A percentile compares a stretch with the other conserved stretches of the same genome.
Evolutionary conservation across 2,888 invertebrate species (phyloP).

Genomic region (Nemotelus nigrinus): DNA sequence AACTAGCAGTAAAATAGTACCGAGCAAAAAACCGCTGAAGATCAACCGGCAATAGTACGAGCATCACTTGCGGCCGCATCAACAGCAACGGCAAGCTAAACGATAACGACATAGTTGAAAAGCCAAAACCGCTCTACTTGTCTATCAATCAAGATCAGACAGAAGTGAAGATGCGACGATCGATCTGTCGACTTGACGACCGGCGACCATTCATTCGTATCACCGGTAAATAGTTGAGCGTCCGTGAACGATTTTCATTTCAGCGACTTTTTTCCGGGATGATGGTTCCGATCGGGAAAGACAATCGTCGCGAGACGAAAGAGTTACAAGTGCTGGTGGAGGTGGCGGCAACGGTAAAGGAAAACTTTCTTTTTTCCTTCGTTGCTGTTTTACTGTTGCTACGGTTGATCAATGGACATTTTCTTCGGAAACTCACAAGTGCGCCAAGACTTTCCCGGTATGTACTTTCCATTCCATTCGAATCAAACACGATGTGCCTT

Average conservation of each 20-base stretch:
- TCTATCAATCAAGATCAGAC: conserved; percentile 27
- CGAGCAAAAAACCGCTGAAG: too few relatives aligned
- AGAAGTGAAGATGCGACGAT: conserved; percentile 18
- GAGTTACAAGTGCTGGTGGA: not conserved
- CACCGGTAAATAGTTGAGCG: not conserved
- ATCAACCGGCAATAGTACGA: too few relatives aligned
- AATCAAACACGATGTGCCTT: too few relatives aligned
- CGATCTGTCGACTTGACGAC: not conserved
- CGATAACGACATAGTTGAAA: not conserved
- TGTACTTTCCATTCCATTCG: conserved; percentile 33
- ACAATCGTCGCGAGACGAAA: not conserved
- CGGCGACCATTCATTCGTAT: not conserved
- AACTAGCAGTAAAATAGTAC: not conserved
- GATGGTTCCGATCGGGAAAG: not conserved
- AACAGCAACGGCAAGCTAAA: not conserved
- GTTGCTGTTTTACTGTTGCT: too few relatives aligned
- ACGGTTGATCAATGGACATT: not conserved
- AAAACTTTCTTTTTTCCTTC: conserved; percentile 34
- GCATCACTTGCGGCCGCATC: not conserved
- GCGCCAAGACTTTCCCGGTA: conserved; percentile 21
- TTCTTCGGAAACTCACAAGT: conserved; percentile 15
- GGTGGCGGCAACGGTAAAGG: not conserved
- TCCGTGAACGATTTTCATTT: conserved; percentile 24
- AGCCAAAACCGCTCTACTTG: conserved; percentile 23
- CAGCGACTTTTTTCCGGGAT: conserved; percentile 20